Conservation (phyloP, 2,113 vertebrate genomes). For the Tricholaema leucomelas region DNA sequence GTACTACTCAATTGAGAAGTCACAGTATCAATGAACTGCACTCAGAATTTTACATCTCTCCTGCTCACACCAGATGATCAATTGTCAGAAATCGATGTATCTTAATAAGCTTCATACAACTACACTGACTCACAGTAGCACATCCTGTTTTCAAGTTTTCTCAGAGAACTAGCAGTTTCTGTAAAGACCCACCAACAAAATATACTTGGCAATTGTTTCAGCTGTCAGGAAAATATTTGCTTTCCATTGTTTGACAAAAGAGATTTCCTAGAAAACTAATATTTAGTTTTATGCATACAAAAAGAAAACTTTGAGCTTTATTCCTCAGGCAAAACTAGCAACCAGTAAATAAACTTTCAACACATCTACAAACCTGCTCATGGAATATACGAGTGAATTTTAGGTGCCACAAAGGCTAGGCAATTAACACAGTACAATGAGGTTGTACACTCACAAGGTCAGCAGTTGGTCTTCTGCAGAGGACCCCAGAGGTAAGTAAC, state of each 20-base stretch:
- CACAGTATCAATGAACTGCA: neutral
- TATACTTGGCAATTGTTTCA: neutral
- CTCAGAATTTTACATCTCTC: neutral
- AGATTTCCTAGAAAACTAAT: neutral
- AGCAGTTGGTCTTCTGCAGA: neutral
- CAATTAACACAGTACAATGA: neutral
- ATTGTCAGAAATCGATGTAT: neutral
- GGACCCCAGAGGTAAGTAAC: neutral
- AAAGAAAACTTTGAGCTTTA: neutral
- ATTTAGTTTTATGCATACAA: neutral
- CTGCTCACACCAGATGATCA: neutral
- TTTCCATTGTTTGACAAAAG: neutral
- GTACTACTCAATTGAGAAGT: neutral
- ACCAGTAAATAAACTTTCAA: neutral
- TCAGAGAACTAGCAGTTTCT: neutral
- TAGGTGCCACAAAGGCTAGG: neutral
- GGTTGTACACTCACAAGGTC: neutral
- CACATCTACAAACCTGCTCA: neutral
- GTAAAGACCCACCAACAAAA: neutral
- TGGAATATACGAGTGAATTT: neutral
- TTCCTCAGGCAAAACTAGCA: neutral
- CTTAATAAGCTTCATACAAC: neutral
- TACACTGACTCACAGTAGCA: neutral
- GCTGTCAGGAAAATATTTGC: neutral
- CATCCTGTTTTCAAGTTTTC: neutral